A percentile compares a stretch with the other conserved stretches of the same genome.
These are phyloP conservation scores for Dexiosoma caninum DNA, from an alignment of 2,888 invertebrate species.

Conservation along the genomic window DNA sequence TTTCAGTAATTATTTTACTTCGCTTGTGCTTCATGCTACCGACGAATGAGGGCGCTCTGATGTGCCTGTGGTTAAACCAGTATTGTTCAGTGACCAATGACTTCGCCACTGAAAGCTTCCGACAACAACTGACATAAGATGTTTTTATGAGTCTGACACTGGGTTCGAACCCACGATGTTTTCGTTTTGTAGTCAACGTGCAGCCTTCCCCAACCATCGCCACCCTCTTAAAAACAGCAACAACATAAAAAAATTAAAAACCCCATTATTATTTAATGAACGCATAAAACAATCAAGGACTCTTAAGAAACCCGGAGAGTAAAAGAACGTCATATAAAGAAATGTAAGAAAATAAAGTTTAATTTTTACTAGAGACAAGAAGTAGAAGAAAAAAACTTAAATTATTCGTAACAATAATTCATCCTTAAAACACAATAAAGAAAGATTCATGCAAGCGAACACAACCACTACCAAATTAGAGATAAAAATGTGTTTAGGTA, in stretches of 20 bases:
- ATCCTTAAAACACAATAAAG: slow-evolving; percentile 46
- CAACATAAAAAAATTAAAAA: slow-evolving; percentile 3
- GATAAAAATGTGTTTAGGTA: background rate
- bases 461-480: background rate
- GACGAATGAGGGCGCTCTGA: no score
- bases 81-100: no score
- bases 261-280: slow-evolving; percentile 74
- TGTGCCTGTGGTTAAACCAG: no score
- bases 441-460: background rate
- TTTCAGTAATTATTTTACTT: no score
- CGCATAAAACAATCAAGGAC: slow-evolving; percentile 74
- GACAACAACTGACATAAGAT: no score
- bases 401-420: slow-evolving; percentile 50
- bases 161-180: no score
- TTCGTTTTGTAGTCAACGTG: no score
- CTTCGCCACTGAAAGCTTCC: no score
- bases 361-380: background rate
- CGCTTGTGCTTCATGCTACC: no score
- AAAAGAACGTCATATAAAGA: background rate
- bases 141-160: no score
- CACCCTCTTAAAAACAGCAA: background rate
- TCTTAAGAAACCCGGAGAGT: background rate
- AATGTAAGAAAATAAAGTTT: background rate
- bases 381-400: slow-evolving; percentile 19
- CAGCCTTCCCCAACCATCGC: no score